Conservation (phyloP, 2,888 invertebrate species). For the Microctonus hyperodae region DNA sequence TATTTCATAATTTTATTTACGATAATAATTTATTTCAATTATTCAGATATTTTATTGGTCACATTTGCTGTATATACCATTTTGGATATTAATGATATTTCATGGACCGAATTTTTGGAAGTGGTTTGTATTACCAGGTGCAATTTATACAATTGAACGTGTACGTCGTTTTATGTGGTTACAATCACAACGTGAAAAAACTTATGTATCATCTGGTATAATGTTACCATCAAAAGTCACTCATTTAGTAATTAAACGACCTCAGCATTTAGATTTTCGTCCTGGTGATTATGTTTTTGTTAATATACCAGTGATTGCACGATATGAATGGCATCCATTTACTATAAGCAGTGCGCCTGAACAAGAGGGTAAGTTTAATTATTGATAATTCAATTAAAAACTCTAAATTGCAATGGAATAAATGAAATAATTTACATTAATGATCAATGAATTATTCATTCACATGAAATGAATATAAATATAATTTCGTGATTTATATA, state of each 20-base stretch:
- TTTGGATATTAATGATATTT: constrained; percentile 83
- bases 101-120: constrained; percentile 96
- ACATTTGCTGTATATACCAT: constrained; percentile 86
- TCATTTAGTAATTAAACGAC: constrained; percentile 88
- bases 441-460: neutral
- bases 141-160: constrained; percentile 81
- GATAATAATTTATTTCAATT: constrained; percentile 25
- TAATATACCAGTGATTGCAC: constrained; percentile 89
- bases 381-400: constrained; percentile 1
- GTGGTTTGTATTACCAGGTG: constrained; percentile 87
- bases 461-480: neutral
- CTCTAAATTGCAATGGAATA: neutral
- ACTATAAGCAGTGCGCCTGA: constrained; percentile 96
- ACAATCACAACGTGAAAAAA: constrained; percentile 78
- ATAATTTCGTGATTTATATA: neutral
- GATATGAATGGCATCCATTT: constrained; percentile 97
- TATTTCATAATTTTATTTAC: no score
- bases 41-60: constrained; percentile 97
- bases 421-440: neutral
- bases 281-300: constrained; percentile 95
- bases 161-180: constrained; percentile 70
- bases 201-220: constrained; percentile 87
- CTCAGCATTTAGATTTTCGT: constrained; percentile 84
- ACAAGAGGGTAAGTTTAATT: constrained; percentile 73
- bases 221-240: constrained; percentile 89